A percentile compares a stretch with the other conserved stretches of the same genome.
phyloP scores from a whole-genome alignment of 1,140 invertebrate species.

The Antheraea mylitta region DNA sequence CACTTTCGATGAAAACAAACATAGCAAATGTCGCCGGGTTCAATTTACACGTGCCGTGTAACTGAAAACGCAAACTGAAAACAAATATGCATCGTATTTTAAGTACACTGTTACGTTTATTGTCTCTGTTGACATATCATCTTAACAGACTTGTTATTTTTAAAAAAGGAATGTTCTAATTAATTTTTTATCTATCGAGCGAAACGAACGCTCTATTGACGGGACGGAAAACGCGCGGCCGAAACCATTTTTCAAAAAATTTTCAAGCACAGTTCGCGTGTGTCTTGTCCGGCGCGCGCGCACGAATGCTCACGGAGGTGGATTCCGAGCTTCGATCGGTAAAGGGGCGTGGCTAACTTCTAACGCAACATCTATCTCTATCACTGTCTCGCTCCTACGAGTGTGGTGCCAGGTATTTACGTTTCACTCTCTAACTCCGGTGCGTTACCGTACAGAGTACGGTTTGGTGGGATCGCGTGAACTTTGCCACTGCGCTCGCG shows the following conservation, averaged over 20 bases:
- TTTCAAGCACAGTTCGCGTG: conserved; percentile 36
- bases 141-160: conserved; percentile 24
- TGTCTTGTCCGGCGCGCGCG: conserved; percentile 59
- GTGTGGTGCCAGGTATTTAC: background rate
- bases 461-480: conserved; percentile 59
- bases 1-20: conserved; percentile 57
- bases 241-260: conserved; percentile 44
- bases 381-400: conserved; percentile 42
- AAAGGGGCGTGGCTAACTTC: conserved; percentile 61
- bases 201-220: conserved; percentile 5
- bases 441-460: conserved; percentile 51
- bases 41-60: conserved; percentile 46
- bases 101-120: conserved; percentile 35
- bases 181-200: background rate
- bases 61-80: conserved; percentile 59
- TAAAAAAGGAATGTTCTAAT: background rate
- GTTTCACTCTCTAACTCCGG: conserved; percentile 52
- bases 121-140: conserved; percentile 32
- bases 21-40: conserved; percentile 26
- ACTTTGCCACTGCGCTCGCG: conserved; percentile 65
- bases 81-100: conserved; percentile 20
- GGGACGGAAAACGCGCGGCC: conserved; percentile 37
- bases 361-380: conserved; percentile 68
- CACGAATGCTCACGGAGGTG: conserved; percentile 70
- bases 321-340: conserved; percentile 49